Base-by-base conservation (phyloP, 2,888 invertebrate genomes). In the Brachynemurus nebulosus region DNA sequence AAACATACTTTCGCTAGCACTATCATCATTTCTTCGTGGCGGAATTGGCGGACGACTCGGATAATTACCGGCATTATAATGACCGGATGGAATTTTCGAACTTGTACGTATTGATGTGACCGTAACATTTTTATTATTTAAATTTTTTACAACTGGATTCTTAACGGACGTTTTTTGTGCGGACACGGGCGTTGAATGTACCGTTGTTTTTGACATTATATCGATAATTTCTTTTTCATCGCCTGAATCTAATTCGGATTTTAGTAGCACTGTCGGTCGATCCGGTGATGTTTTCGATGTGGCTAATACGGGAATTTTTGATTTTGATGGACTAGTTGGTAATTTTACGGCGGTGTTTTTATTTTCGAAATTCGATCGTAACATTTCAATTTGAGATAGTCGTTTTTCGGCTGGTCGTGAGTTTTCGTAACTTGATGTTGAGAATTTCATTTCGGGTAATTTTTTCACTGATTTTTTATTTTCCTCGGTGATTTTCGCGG, bases 61-160 rank as follows among this genome's bases (percentile, higher is more conserved):
- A 25, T 56, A 53, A 16, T 57, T 60, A 9, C 44, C 8, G 61
- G 62, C 45, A 16, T 19, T 20, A 37, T 37, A 44, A 30, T 63
- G 47, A 11, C 64, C 64, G 0, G 65, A 65, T 4, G 65, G 65
- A 48, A 65, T 62, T 49, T 63, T 68, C 11, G 77, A 77, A 53
- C 72, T 75, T 53, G 65, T 72, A 50, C 75, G 70, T 38, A 77
- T 77, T 1, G 76, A 76, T n/a, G 76, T 77, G 0, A 76, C 72
- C 3, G 76, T 71, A n/a, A 66, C 60, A 61, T 68, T 70, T 51
- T 70, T 69, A 51, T 68, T 68, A 59, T 69, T 70, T 35, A 63
- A 54, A 9, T 66, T 74, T 62, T 66, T 74, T 59, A 63, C 65
- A 47, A 59, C 59, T 54, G 20, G 57, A 52, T 51, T 71, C 39